A percentile compares a stretch with the other conserved stretches of the same genome.
phyloP scores from a whole-genome alignment of 2,113 vertebrate genomes.

The Plecotus auritus region DNA sequence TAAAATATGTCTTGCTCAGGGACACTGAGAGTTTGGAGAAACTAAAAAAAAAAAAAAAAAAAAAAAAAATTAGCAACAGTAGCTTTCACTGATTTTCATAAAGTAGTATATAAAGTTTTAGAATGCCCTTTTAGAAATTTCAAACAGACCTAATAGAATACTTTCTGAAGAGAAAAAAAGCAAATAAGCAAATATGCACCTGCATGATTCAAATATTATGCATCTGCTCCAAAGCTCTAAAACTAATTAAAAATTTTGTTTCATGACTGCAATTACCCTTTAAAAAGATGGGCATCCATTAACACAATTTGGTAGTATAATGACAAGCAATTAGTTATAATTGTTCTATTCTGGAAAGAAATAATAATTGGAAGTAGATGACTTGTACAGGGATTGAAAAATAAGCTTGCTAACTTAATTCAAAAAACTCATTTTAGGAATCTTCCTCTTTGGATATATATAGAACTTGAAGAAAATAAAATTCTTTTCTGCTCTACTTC shows the following conservation, averaged over 20 bases:
- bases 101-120: not conserved
- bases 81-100: not conserved
- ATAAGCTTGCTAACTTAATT: not conserved
- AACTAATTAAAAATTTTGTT: slow-evolving; percentile 59
- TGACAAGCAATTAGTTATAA: slow-evolving; percentile 59
- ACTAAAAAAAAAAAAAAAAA: not conserved
- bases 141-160: not conserved
- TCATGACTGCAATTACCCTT: slow-evolving; percentile 51
- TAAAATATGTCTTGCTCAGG: not conserved
- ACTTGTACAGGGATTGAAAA: slow-evolving; percentile 6
- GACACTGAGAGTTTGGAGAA: not conserved
- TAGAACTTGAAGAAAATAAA: not conserved
- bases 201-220: slow-evolving; percentile 33
- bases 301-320: slow-evolving; percentile 9
- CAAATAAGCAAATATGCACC: slow-evolving; percentile 23
- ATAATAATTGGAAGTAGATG: slow-evolving; percentile 30
- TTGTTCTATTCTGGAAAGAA: slow-evolving; percentile 44
- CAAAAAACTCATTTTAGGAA: slow-evolving; percentile 3
- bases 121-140: slow-evolving; percentile 10
- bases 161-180: not conserved
- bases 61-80: not conserved
- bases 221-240: slow-evolving; percentile 41
- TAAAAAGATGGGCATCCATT: slow-evolving; percentile 25
- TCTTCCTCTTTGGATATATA: not conserved
- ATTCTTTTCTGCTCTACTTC: not conserved